phyloP scores from a whole-genome alignment of 2,888 invertebrate species.

The Oxystoma pomonae region DNA sequence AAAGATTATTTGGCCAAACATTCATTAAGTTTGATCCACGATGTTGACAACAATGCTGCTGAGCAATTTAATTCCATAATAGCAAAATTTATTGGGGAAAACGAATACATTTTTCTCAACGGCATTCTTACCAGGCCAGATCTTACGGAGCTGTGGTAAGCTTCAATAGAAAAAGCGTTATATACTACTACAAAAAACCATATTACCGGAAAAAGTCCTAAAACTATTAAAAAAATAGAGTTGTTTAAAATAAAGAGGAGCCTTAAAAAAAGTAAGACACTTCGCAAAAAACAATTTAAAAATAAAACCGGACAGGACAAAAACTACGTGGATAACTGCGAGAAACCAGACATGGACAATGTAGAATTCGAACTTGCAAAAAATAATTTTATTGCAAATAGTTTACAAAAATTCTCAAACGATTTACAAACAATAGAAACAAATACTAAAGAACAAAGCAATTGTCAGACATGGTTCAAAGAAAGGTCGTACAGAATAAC shows the following conservation, averaged over 20 bases:
- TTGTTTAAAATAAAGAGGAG: slow-evolving; percentile 5
- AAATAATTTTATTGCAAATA: slow-evolving; percentile 7
- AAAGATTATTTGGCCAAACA: background rate
- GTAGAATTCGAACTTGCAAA: slow-evolving; percentile 7
- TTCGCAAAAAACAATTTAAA: background rate
- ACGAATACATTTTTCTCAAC: slow-evolving; percentile 18
- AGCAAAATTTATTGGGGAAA: slow-evolving; percentile 24
- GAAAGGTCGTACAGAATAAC: slow-evolving; percentile 13
- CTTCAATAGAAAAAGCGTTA: slow-evolving; percentile 18
- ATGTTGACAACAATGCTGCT: slow-evolving; percentile 16
- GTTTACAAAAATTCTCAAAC: slow-evolving; percentile 7
- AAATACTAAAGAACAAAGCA: slow-evolving; percentile 8
- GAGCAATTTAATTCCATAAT: slow-evolving; percentile 24
- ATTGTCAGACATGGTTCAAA: slow-evolving; percentile 10
- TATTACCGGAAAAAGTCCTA: background rate
- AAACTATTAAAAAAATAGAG: background rate
- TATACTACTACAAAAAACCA: background rate
- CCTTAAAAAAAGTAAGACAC: slow-evolving; percentile 5
- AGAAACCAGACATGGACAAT: slow-evolving; percentile 10
- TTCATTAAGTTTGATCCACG: slow-evolving; percentile 11
- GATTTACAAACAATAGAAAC: slow-evolving; percentile 11
- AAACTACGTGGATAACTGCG: slow-evolving; percentile 13
- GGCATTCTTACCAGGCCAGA: slow-evolving; percentile 13
- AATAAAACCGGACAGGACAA: slow-evolving; percentile 2
- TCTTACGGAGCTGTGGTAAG: slow-evolving; percentile 16